A percentile compares a stretch with the other conserved stretches of the same genome.
phyloP scores from a whole-genome alignment of 2,797 vertebrate species.

The Anableps anableps region DNA sequence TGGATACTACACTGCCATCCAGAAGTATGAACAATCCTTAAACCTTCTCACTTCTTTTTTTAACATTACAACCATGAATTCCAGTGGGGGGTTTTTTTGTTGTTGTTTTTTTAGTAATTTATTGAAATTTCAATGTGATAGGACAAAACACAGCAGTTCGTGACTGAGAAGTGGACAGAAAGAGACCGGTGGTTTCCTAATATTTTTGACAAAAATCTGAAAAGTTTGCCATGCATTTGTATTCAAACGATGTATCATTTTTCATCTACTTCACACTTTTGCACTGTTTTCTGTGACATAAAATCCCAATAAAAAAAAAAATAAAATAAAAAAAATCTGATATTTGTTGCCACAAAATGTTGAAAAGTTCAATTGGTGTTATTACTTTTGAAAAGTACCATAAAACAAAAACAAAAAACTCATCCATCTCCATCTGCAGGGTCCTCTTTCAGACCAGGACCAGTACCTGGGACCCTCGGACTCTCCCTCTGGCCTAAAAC shows the following conservation, averaged over 20 bases:
- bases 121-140: neutral
- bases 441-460: conserved; percentile 87
- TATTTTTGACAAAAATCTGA: neutral
- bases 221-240: neutral
- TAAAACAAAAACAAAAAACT: neutral
- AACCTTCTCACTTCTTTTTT: neutral
- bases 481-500: conserved; percentile 87
- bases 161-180: neutral
- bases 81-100: neutral
- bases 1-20: neutral
- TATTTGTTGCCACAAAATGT: neutral
- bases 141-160: neutral
- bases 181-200: neutral
- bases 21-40: neutral
- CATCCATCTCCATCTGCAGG: conserved; percentile 69
- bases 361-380: neutral
- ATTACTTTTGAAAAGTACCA: neutral
- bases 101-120: neutral
- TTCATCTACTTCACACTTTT: neutral
- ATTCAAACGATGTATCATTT: neutral
- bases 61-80: neutral
- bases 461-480: conserved; percentile 85
- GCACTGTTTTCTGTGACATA: neutral
- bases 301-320: too few relatives aligned
- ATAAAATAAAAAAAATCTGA: too few relatives aligned